Conservation (phyloP, 1,140 invertebrate genomes). For the Bombyx mori region ASM3026992v2 NC_085115.1:3312501-3313000, state of each 20-base stretch:
- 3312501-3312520: not conserved
- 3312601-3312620: not conserved
- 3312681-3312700: too few relatives aligned
- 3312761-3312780: conserved; percentile 16
- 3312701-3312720: too few relatives aligned
- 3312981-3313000: too few relatives aligned
- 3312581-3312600: not conserved
- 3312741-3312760: conserved; percentile 7
- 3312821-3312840: conserved; percentile 5
- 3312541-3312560: not conserved
- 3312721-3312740: conserved; percentile 4
- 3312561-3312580: too few relatives aligned
- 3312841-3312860: conserved; percentile 3
- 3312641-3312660: not conserved
- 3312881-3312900: too few relatives aligned
- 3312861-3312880: not conserved
- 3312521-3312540: not conserved
- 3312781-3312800: not conserved
- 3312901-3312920: too few relatives aligned
- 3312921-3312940: too few relatives aligned
- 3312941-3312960: too few relatives aligned
- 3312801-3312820: conserved; percentile 4
- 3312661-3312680: not conserved
- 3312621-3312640: not conserved
- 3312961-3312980: too few relatives aligned